phyloP scores from a whole-genome alignment of 2,797 vertebrate genomes.

The Halcyon badia region DNA sequence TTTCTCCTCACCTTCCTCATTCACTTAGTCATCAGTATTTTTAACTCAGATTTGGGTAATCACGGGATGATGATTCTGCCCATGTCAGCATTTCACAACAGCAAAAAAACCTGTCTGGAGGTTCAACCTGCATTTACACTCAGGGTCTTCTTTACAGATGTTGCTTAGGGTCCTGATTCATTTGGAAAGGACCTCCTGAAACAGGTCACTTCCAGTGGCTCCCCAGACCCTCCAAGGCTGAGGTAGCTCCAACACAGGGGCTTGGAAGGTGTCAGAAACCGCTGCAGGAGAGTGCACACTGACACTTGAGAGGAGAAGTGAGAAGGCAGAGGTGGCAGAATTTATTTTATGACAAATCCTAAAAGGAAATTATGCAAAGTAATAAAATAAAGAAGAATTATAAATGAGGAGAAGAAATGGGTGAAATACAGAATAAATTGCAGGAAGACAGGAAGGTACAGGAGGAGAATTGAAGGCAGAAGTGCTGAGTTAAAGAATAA shows the following conservation, averaged over 20 bases:
- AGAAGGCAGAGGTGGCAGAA: slow-evolving; percentile 55
- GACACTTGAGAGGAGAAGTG: slow-evolving; percentile 5
- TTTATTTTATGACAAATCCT: slow-evolving; percentile 75
- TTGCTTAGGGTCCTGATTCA: background rate
- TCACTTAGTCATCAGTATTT: background rate
- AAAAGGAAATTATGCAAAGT: slow-evolving; percentile 76
- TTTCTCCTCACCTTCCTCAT: background rate
- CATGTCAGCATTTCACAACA: background rate
- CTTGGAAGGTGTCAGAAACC: background rate
- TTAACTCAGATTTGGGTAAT: background rate
- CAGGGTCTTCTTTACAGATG: background rate
- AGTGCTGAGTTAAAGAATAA: slow-evolving; percentile 52
- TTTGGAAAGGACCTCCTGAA: background rate
- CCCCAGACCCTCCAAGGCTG: background rate
- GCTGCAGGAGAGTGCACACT: background rate
- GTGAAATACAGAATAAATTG: slow-evolving; percentile 70
- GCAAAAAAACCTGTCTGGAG: background rate
- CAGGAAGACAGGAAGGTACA: background rate
- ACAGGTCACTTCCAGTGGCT: background rate
- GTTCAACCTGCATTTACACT: background rate
- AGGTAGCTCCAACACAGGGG: background rate
- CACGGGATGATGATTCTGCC: background rate
- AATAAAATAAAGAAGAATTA: slow-evolving; percentile 79
- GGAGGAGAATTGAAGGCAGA: slow-evolving; percentile 40
- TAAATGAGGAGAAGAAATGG: slow-evolving; percentile 71